Evolutionary conservation across 2,113 vertebrate genomes (phyloP).

Genomic region (Trachemys scripta): DNA sequence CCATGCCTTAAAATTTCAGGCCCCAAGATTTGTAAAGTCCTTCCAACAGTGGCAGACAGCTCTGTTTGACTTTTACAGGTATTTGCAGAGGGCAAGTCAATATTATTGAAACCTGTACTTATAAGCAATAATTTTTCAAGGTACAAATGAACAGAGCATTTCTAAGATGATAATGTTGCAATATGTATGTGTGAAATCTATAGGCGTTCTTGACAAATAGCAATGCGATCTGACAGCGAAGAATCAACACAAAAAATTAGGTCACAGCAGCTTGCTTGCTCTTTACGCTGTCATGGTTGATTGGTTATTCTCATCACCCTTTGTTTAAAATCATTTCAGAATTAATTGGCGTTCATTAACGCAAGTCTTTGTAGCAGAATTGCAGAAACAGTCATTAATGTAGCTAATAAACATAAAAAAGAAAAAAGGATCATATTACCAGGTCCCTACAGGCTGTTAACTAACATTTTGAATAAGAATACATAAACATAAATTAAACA

Average conservation of each 20-base stretch:
- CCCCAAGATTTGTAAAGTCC: background rate
- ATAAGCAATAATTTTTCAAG: conserved; percentile 13
- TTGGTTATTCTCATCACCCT: conserved; percentile 89
- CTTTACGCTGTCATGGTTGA: conserved; percentile 86
- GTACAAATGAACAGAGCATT: conserved; percentile 14
- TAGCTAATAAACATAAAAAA: conserved; percentile 91
- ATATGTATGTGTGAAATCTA: conserved; percentile 43
- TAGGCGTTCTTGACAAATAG: conserved; percentile 74
- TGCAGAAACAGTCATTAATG: conserved; percentile 89
- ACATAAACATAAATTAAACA: conserved; percentile 88
- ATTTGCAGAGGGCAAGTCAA: background rate
- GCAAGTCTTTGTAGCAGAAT: conserved; percentile 84
- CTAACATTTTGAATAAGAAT: conserved; percentile 87
- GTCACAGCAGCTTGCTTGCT: conserved; percentile 80
- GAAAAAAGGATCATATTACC: conserved; percentile 86
- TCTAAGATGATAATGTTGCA: background rate
- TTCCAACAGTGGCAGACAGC: background rate
- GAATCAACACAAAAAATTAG: conserved; percentile 82
- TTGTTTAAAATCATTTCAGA: conserved; percentile 90
- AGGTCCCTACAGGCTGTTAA: conserved; percentile 85
- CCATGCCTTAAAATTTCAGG: conserved; percentile 7
- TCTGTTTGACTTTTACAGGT: conserved; percentile 16
- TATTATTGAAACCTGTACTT: conserved; percentile 24
- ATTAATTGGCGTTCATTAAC: conserved; percentile 91
- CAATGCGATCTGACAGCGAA: conserved; percentile 75